Conservation (phyloP, 2,113 vertebrate genomes). For the Mus spicilegus region DNA sequence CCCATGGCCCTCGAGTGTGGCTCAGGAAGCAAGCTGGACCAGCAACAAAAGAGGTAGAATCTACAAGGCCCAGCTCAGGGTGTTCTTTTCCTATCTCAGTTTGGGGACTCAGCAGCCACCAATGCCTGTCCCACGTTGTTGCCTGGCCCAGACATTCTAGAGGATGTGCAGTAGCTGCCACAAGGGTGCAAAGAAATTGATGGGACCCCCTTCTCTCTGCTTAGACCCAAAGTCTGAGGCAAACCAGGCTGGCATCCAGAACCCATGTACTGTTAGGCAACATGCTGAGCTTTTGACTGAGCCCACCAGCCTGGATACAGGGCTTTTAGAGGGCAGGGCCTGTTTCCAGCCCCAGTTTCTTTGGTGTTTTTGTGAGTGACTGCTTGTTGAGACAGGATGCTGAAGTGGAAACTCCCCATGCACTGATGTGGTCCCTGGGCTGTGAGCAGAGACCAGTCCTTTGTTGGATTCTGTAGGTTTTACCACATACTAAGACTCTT, state of each 20-base stretch:
- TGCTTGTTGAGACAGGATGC: background rate
- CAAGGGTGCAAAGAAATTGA: background rate
- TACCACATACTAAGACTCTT: slow-evolving; percentile 21
- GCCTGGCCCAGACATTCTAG: background rate
- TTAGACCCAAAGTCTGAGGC: background rate
- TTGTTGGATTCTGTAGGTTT: background rate
- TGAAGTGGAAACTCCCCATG: background rate
- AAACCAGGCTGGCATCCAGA: background rate
- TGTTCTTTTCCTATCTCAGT: background rate
- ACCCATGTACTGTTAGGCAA: background rate
- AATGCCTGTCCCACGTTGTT: background rate
- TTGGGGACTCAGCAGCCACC: background rate
- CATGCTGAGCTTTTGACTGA: background rate
- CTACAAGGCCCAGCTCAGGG: slow-evolving; percentile 12
- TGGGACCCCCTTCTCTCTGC: background rate
- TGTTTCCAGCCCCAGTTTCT: background rate
- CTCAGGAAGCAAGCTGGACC: slow-evolving; percentile 42
- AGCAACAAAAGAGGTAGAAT: slow-evolving; percentile 36
- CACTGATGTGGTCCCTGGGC: background rate
- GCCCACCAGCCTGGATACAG: background rate
- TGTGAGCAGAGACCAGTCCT: slow-evolving; percentile 16
- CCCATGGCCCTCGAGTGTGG: background rate
- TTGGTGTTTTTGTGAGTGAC: background rate
- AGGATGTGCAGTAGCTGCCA: background rate
- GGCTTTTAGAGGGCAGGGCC: background rate